Conservation (phyloP, 2,797 vertebrate species). For the Tympanoctomys barrerae region DNA sequence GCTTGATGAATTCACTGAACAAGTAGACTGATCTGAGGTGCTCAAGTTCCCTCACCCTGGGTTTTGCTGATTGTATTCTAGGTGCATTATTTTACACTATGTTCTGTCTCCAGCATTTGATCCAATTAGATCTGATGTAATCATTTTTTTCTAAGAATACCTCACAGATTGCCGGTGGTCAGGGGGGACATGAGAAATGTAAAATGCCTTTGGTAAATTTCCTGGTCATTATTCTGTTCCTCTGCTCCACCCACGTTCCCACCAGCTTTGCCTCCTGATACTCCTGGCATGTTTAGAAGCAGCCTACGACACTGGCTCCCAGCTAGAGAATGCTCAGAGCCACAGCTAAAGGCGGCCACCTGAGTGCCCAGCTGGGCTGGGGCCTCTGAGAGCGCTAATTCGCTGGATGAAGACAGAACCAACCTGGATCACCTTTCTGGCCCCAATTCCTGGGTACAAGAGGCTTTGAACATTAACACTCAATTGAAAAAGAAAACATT, state of each 20-base stretch:
- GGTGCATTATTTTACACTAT: not conserved
- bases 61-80: not conserved
- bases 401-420: not conserved
- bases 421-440: not conserved
- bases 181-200: not conserved
- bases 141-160: conserved; percentile 3
- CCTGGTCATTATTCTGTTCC: not conserved
- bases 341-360: rapidly evolving
- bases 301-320: not conserved
- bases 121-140: not conserved
- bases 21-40: not conserved
- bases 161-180: not conserved
- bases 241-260: rapidly evolving
- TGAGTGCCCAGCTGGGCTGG: not conserved
- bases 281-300: rapidly evolving
- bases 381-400: not conserved
- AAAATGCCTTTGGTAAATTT: not conserved
- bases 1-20: not conserved
- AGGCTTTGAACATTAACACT: not conserved
- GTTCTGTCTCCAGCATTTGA: not conserved
- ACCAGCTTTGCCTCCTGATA: not conserved
- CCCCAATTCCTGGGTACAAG: not conserved
- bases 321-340: rapidly evolving
- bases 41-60: not conserved
- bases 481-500: conserved; percentile 35